Base-by-base conservation (phyloP, 2,113 vertebrate species). In the Origma solitaria region DNA sequence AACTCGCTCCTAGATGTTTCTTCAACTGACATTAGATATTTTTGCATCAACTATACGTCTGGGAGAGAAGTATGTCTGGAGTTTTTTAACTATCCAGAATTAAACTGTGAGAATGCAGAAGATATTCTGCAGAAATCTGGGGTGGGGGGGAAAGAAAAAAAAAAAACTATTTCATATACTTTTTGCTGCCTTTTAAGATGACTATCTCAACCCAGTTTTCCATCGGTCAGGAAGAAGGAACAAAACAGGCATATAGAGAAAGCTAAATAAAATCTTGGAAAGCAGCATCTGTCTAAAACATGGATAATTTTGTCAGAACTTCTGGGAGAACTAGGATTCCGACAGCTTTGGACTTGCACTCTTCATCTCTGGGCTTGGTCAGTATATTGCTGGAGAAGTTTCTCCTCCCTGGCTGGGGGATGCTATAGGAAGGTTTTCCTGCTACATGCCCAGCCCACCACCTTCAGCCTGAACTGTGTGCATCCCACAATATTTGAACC, bases 361-460 rank as follows among this genome's bases (percentile, higher is more conserved):
- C 66, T 25, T 50, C 51, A 76, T 15, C 18, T 79, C 42, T 77
- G 73, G 23, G 14, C 9, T 51, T 84, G 21, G 4, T 49, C 40
- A 60, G 12, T 15, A 5, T 11, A 7, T 15, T 60, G 62, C 28
- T 56, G 15, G 24, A 71, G 21, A 66, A 64, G 9, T 10, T 56
- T 18, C 6, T 78, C 3, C 7, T 40, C 22, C 3, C 8, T 47
- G 6, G 20, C 23, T 38, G 10, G 10, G 27, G 13, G 8, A 66
- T 71, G 31, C 16, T 61, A 5, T 22, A 28, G 23, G 6, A 37
- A 75, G n/a, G 7, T 31, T 88, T 11, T 0, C 11, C 28, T 44
- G 21, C 18, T 13, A 1, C 42, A 35, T 6, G 3, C 17, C 45
- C 27, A 75, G 40, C 13, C 0, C 3, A 9, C 14, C 20, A 45